Base-by-base conservation (phyloP, 1,140 invertebrate species). In the Drosophila sucinea region DNA sequence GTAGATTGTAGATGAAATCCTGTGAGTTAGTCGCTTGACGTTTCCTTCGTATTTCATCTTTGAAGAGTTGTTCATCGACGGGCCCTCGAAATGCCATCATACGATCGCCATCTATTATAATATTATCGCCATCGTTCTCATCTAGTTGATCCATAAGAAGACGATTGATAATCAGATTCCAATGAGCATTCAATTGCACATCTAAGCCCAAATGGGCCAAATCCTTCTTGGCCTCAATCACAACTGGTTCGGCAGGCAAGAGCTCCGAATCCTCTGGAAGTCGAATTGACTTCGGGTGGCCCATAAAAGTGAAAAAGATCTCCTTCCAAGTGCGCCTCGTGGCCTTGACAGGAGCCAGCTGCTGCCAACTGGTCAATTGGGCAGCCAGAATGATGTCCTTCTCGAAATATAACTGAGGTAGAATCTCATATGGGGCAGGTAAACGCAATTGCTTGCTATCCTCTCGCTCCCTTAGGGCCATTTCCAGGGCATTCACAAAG, bases 381-480 rank as follows among this genome's bases (percentile, higher is more conserved):
- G 77, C 84, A 1, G 64, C 47, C 5, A 77, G 38, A 11, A 87
- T 67, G 0, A 87, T 41, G 6, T 77, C 60, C 55, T 56, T 67
- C 10, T 90, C 84, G 3, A 93, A 92, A 91, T 94, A 95, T 1
- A 92, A 87, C 70, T 94, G 92, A 0, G 95, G 95, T 66, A 93
- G 93, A 23, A 95, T 79, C 91, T 95, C 95, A 69, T 94, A 95
- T 35, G 93, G 93, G 1, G 93, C 92, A 6, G 95, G 95, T 3
- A 95, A 67, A 30, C 93, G 90, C 4, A 95, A 79, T 68, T 93
- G 94, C 11, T 83, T 77, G 0, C 93, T 94, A 51, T 95, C 94
- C 2, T 84, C 62, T 41, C 94, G 93, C 4, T 93, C 92, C 0
- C 92, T 55, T 1, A 95, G 80, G 5, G 94, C 94, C 33, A 94